Base-by-base conservation (phyloP, 2,113 vertebrate genomes). In the Pungitius pungitius region DNA sequence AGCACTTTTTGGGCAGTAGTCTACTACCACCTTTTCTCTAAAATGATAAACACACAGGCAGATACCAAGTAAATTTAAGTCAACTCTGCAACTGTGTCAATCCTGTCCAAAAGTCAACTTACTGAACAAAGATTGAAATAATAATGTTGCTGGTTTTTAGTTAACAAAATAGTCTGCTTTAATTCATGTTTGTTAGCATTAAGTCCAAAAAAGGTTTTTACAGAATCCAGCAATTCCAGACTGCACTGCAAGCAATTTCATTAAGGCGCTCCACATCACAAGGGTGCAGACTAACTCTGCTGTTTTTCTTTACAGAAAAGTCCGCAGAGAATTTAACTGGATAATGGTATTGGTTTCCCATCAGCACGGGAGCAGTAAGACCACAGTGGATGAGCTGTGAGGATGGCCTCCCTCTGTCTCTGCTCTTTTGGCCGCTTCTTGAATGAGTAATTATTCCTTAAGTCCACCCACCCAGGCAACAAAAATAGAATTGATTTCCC, bases 321-420 rank as follows among this genome's bases (percentile, higher is more conserved):
- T 79, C 80, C 70, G 59, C 80, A 80, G 74, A 45, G 85, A 84
- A 77, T 90, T 90, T 88, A 83, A 87, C 83, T 62, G 88, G 85
- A 90, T 92, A 91, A 93, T 90, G 63, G 88, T 90, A 92, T 93
- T 91, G 92, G 93, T 92, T 93, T 92, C 90, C 87, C 90, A 88
- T 92, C 91, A 91, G 89, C 60, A 59, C 69, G 35, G 83, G 82
- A 90, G 86, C 82, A 84, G 76, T 78, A 81, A 67, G 84, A 84
- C 83, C 82, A 68, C 80, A 85, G 86, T 67, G 87, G 75, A 88
- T 90, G 80, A 84, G 81, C 88, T 67, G 58, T n/a, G 57, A 88
- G 83, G 79, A 78, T 78, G 76, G 86, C 73, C 73, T 81, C 71
- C 68, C 64, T 63, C 73, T 55, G 73, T 72, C 52, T 58, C 59